These are phyloP conservation scores for Calyptomena viridis DNA, from an alignment of 2,113 vertebrate species.

Conservation along the genomic window DNA sequence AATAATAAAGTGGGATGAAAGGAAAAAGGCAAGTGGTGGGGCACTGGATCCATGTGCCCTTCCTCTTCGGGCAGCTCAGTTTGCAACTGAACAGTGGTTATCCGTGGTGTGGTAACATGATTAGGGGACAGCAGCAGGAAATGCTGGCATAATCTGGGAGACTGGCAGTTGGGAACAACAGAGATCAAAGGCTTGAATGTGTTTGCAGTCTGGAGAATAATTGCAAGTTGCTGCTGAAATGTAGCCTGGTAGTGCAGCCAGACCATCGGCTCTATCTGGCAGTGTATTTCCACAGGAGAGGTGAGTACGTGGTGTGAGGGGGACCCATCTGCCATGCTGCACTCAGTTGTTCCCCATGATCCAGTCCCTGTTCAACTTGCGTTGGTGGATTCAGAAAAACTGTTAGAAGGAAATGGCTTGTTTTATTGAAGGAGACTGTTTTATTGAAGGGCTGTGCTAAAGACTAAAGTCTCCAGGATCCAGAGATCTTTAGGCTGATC, in stretches of 20 bases:
- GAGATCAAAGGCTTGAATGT: slow-evolving; percentile 39
- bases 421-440: background rate
- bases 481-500: background rate
- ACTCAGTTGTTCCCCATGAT: accelerated
- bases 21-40: background rate
- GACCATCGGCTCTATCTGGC: accelerated
- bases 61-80: background rate
- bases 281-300: background rate
- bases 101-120: accelerated
- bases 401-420: background rate
- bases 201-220: background rate
- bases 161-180: background rate
- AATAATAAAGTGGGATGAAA: background rate
- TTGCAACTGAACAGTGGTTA: background rate
- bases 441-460: background rate
- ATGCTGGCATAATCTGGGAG: background rate
- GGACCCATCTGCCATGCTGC: background rate
- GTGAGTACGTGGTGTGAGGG: accelerated
- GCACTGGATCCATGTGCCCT: background rate
- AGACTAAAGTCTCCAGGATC: background rate
- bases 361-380: background rate
- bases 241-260: background rate
- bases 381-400: background rate
- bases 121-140: slow-evolving; percentile 8
- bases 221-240: background rate